A percentile compares a stretch with the other conserved stretches of the same genome.
phyloP scores from a whole-genome alignment of 2,888 invertebrate species.

The Athalia circularis region DNA sequence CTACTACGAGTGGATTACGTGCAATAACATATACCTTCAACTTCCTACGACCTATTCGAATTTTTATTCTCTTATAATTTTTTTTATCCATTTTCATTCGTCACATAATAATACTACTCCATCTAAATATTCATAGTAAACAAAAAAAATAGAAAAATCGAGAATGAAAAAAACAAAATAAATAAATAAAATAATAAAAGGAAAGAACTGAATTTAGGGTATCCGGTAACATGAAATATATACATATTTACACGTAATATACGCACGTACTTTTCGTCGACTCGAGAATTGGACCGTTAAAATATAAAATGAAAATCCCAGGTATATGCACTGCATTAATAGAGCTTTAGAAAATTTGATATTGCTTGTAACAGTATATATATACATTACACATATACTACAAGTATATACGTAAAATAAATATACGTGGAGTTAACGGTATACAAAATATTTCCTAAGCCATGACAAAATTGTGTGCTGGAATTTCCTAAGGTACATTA shows the following conservation, averaged over 20 bases:
- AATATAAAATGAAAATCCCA: too few relatives aligned
- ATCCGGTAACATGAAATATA: too few relatives aligned
- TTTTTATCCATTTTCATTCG: not conserved
- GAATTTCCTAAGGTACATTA: not conserved
- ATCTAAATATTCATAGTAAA: not conserved
- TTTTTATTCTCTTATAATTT: not conserved
- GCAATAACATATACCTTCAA: slow-evolving; percentile 36
- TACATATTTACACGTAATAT: too few relatives aligned
- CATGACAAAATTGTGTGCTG: not conserved
- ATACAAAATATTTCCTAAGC: not conserved
- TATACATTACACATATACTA: not conserved
- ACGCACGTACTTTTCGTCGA: too few relatives aligned
- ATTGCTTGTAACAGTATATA: slow-evolving; percentile 12
- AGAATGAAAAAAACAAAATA: not conserved
- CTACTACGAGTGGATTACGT: slow-evolving; percentile 40
- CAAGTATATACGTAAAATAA: not conserved
- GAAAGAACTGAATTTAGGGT: not conserved
- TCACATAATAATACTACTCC: not conserved
- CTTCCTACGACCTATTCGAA: slow-evolving; percentile 19
- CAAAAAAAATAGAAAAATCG: too few relatives aligned
- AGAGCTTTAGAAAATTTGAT: not conserved
- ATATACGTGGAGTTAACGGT: too few relatives aligned
- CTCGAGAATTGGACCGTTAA: too few relatives aligned
- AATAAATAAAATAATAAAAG: not conserved
- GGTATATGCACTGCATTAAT: too few relatives aligned